Percentiles rank a stretch among this genome's conserved stretches.
Conservation (phyloP, 2,797 vertebrate genomes). For the Bradypodion pumilum region DNA sequence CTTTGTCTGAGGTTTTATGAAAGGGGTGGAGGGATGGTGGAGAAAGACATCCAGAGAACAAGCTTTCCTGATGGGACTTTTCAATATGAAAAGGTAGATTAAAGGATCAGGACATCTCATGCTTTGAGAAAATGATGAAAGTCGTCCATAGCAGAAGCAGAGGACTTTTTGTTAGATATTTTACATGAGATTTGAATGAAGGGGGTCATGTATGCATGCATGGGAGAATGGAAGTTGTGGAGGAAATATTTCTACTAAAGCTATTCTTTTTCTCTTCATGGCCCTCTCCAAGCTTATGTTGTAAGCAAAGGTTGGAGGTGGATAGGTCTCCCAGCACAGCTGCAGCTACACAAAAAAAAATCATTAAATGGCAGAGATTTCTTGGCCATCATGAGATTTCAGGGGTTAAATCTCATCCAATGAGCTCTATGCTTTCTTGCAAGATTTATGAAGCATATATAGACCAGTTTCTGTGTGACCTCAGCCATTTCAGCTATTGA, state of each 20-base stretch:
- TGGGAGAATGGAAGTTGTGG: background rate
- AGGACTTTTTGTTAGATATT: background rate
- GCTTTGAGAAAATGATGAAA: constrained; percentile 19
- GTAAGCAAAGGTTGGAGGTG: too few species aligned
- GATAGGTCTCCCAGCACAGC: too few species aligned
- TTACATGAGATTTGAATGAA: background rate
- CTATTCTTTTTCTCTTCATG: background rate
- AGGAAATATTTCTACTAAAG: background rate
- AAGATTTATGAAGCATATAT: too few species aligned
- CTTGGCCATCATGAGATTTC: too few species aligned
- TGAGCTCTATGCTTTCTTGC: too few species aligned
- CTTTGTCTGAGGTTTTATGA: background rate
- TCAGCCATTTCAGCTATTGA: too few species aligned
- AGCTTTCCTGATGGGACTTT: constrained; percentile 1
- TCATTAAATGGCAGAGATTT: too few species aligned
- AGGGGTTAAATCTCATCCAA: too few species aligned
- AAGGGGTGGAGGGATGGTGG: background rate
- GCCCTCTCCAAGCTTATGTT: too few species aligned
- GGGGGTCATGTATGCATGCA: background rate
- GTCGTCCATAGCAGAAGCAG: background rate
- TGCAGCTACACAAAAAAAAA: too few species aligned
- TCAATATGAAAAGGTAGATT: constrained; percentile 23
- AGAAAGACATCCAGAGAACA: background rate
- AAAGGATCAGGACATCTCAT: constrained; percentile 24
- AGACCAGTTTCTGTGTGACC: too few species aligned